Evolutionary conservation across 1,140 invertebrate genomes (phyloP).

Genomic region (Drosophila obscura): DNA sequence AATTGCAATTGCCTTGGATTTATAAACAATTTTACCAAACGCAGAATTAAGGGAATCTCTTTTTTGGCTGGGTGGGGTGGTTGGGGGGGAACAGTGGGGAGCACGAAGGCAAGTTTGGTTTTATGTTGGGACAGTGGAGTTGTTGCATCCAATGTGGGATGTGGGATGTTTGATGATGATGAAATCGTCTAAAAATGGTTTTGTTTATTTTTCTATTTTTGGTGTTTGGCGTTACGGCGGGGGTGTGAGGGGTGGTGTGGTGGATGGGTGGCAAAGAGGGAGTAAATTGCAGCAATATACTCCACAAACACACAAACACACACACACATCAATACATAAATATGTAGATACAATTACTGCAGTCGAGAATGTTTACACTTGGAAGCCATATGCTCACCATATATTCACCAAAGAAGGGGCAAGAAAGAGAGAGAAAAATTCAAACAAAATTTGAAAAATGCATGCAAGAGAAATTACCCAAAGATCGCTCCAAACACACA

Average conservation of each 20-base stretch:
- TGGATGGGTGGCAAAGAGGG: not conserved
- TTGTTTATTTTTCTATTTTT: conserved; percentile 60
- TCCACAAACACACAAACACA: conserved; percentile 15
- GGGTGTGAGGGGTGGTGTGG: not conserved
- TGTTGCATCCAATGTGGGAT: conserved; percentile 24
- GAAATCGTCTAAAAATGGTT: conserved; percentile 70
- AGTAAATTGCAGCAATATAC: conserved; percentile 29
- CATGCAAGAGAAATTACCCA: too few relatives aligned
- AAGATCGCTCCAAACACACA: too few relatives aligned
- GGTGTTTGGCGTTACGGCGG: conserved; percentile 3
- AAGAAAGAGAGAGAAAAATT: conserved; percentile 8
- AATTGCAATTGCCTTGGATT: conserved; percentile 47
- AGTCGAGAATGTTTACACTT: conserved; percentile 19
- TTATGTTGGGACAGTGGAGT: conserved; percentile 2
- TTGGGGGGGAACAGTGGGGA: not conserved
- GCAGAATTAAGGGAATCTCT: conserved; percentile 3
- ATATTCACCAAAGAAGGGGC: conserved; percentile 16
- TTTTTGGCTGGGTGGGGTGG: conserved; percentile 1
- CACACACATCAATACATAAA: not conserved
- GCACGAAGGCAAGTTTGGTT: too few relatives aligned
- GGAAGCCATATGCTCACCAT: conserved; percentile 45
- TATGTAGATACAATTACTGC: not conserved
- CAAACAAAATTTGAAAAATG: not conserved
- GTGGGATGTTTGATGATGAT: conserved; percentile 33
- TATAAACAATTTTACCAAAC: conserved; percentile 61